Evolutionary conservation across 2,888 invertebrate genomes (phyloP).

Genomic region (Anagyrus pseudococci): DNA sequence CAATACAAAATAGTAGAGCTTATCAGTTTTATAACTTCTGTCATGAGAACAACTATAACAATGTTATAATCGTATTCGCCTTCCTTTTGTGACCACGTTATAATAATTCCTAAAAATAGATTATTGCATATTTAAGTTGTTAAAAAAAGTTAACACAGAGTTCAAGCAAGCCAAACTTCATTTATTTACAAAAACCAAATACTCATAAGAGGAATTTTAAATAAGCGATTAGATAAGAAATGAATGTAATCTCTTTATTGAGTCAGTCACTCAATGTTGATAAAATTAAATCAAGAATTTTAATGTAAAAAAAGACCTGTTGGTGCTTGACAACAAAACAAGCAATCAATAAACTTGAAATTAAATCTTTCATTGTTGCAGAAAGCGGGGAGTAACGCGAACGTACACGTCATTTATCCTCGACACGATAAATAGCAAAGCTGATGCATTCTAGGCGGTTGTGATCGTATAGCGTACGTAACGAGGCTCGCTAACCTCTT

Average conservation of each 20-base stretch:
- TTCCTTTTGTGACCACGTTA: conserved; percentile 86
- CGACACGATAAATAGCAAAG: no score
- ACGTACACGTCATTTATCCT: no score
- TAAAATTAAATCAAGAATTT: background rate
- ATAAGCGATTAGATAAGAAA: conserved; percentile 13
- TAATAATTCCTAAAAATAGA: conserved; percentile 79
- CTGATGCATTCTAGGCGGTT: no score
- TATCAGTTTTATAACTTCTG: conserved; percentile 84
- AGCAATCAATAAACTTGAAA: no score
- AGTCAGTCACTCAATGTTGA: background rate
- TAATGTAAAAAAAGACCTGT: no score
- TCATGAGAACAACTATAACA: conserved; percentile 84
- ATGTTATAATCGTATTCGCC: conserved; percentile 89
- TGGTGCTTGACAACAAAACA: no score
- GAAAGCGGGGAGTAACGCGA: no score
- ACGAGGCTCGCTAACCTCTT: no score
- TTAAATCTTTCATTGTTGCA: no score
- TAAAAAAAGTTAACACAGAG: background rate
- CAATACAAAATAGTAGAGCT: conserved; percentile 76
- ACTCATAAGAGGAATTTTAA: background rate
- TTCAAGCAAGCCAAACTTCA: background rate
- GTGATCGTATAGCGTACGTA: no score
- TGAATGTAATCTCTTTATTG: background rate
- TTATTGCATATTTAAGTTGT: no score
- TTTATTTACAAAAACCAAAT: background rate